These are phyloP conservation scores for Strix occidentalis DNA, from an alignment of 2,797 vertebrate genomes.

Conservation along the genomic window DNA sequence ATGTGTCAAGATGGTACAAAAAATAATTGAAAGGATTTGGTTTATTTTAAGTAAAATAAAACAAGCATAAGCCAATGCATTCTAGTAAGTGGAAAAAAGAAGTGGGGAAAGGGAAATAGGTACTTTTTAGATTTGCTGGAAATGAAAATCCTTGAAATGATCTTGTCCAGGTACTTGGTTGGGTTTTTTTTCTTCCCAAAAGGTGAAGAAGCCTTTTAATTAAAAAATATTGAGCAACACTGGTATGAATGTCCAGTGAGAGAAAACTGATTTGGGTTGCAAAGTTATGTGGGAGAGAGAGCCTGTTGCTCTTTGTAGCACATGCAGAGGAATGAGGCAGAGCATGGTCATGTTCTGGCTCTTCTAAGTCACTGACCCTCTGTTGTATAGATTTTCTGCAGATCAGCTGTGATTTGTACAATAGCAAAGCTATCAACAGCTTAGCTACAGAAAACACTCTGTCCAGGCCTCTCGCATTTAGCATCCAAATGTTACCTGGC, in stretches of 20 bases:
- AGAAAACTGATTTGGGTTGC: background rate
- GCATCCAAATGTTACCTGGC: background rate
- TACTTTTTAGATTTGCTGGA: background rate
- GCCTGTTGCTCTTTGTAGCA: background rate
- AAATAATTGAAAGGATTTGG: background rate
- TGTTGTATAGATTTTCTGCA: background rate
- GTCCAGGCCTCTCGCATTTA: background rate
- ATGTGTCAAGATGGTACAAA: background rate
- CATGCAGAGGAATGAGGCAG: background rate
- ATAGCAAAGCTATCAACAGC: background rate
- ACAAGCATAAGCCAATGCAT: rapidly evolving
- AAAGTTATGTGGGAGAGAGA: background rate
- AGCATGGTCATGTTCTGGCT: background rate
- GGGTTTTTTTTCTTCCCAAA: background rate
- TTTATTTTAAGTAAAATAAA: background rate
- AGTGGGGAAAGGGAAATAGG: background rate
- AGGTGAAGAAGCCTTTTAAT: background rate
- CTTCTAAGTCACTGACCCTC: background rate
- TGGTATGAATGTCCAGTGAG: background rate
- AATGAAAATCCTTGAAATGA: background rate
- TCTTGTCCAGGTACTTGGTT: background rate
- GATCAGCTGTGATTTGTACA: background rate
- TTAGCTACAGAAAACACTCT: background rate
- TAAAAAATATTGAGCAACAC: background rate
- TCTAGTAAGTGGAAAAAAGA: background rate